Conservation (phyloP, 1,140 invertebrate genomes). For the Drosophila paulistorum region DNA sequence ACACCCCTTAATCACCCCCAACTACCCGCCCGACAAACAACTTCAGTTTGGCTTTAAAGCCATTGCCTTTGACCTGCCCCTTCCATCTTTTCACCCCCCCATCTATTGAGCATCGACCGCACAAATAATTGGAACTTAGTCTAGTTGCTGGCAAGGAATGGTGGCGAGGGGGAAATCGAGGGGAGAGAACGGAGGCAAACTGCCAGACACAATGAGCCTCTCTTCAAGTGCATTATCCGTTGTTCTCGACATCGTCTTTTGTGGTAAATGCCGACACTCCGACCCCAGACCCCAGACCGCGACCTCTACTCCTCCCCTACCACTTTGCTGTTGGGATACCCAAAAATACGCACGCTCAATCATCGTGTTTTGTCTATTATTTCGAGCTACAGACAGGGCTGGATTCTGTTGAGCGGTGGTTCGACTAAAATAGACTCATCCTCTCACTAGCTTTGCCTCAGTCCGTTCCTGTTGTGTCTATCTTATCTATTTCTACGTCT, state of each 20-base stretch:
- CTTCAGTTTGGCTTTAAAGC: constrained; percentile 57
- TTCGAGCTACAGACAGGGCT: background rate
- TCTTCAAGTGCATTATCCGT: constrained; percentile 79
- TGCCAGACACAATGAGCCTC: constrained; percentile 76
- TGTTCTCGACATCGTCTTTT: constrained; percentile 69
- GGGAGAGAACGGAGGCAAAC: constrained; percentile 30
- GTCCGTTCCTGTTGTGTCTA: constrained; percentile 28
- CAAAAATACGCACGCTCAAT: constrained; percentile 80
- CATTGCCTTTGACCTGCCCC: constrained; percentile 37
- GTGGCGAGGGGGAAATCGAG: background rate
- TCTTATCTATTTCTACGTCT: constrained; percentile 6
- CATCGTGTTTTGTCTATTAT: constrained; percentile 80
- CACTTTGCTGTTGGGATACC: constrained; percentile 20
- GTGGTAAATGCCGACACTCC: constrained; percentile 53
- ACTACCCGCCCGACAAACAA: background rate
- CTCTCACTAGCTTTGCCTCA: too few species aligned
- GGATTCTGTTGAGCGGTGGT: background rate
- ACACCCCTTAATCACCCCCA: constrained; percentile 26
- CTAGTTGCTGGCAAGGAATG: constrained; percentile 42
- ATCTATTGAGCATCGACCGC: constrained; percentile 62
- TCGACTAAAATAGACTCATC: too few species aligned
- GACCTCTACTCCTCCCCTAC: background rate
- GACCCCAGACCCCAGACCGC: background rate
- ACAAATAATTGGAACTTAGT: constrained; percentile 81
- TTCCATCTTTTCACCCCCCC: background rate